Evolutionary conservation across 2,113 vertebrate genomes (phyloP).

Genomic region (human (Homo sapiens)): DNA sequence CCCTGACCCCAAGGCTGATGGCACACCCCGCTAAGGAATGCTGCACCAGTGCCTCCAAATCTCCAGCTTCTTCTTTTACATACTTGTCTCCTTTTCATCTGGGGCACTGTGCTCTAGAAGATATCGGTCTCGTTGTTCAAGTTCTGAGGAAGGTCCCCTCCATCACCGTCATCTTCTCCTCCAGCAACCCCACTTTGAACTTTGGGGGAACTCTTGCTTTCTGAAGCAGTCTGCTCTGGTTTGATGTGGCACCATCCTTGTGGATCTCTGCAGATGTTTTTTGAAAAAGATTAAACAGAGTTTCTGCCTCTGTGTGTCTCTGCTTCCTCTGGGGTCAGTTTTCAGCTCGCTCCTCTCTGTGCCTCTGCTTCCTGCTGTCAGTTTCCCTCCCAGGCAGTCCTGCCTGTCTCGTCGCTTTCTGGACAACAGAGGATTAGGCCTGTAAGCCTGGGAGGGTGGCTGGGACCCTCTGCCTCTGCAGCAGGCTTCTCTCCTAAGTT

Average conservation of each 20-base stretch:
- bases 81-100: not conserved
- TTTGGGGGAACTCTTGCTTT: accelerated
- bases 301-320: accelerated
- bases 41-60: accelerated
- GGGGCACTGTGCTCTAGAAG: not conserved
- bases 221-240: accelerated
- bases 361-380: accelerated
- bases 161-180: not conserved
- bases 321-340: too few species aligned
- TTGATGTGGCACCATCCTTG: accelerated
- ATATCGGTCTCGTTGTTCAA: too few species aligned
- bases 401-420: not conserved
- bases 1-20: not conserved
- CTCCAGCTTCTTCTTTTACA: too few species aligned
- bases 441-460: accelerated
- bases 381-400: accelerated
- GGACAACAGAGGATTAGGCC: accelerated
- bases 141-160: not conserved
- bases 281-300: accelerated
- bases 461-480: accelerated
- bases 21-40: not conserved
- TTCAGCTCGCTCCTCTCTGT: not conserved
- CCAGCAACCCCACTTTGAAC: too few species aligned
- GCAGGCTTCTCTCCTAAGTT: accelerated
- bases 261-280: accelerated